phyloP scores from a whole-genome alignment of 2,797 vertebrate genomes.

The Molossus molossus region DNA sequence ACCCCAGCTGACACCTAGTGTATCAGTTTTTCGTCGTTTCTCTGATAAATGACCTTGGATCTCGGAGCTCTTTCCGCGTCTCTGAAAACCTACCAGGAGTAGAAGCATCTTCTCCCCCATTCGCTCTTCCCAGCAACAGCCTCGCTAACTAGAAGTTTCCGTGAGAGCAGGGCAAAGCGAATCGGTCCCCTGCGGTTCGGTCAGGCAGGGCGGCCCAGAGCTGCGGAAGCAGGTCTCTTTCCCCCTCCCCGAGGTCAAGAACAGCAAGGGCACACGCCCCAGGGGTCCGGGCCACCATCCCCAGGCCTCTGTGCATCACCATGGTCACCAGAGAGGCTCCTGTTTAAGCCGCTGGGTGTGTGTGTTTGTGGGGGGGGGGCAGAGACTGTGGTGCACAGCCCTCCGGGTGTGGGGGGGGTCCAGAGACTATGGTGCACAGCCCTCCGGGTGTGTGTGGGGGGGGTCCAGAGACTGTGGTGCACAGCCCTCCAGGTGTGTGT shows the following conservation, averaged over 20 bases:
- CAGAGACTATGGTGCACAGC: no score
- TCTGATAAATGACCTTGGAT: not conserved
- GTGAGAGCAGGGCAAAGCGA: not conserved
- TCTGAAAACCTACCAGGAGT: not conserved
- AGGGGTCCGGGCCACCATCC: not conserved
- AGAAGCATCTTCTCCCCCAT: not conserved
- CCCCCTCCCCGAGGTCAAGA: not conserved
- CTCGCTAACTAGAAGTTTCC: not conserved
- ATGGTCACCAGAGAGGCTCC: not conserved
- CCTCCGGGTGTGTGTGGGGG: not conserved
- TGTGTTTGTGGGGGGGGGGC: no score
- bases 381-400: no score
- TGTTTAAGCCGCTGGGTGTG: not conserved
- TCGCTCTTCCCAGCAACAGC: not conserved
- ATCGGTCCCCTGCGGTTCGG: not conserved
- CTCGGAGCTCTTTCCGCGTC: not conserved
- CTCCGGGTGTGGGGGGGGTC: not conserved
- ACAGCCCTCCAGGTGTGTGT: no score
- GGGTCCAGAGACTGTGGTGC: no score
- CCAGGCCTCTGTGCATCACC: not conserved
- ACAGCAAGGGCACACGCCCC: not conserved
- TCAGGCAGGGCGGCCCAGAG: rapidly evolving
- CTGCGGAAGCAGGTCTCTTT: not conserved
- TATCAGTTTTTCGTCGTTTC: not conserved
- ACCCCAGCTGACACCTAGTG: not conserved